Evolutionary conservation across 2,797 vertebrate species (phyloP).

Genomic region (Rhynchotus rufescens): DNA sequence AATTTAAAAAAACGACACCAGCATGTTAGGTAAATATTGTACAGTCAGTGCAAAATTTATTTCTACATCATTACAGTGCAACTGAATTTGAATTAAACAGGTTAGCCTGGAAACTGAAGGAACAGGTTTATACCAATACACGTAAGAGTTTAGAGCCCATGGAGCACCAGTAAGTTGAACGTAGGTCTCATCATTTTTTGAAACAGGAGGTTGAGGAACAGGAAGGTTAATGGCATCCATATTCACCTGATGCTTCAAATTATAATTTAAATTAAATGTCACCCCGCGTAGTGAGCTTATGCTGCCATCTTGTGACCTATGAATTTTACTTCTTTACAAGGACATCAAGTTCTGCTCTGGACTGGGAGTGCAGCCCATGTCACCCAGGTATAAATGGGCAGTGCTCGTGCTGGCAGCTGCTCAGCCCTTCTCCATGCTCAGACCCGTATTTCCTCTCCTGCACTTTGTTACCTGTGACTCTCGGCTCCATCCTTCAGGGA

Average conservation of each 20-base stretch:
- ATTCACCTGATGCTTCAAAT: neutral
- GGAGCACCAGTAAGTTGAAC: neutral
- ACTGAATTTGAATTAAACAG: neutral
- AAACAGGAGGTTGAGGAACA: neutral
- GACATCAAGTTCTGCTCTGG: neutral
- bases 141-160: neutral
- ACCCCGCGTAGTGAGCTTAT: neutral
- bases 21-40: neutral
- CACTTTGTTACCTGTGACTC: neutral
- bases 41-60: neutral
- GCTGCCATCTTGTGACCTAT: constrained; percentile 54
- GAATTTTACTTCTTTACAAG: neutral
- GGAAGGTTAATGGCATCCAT: neutral
- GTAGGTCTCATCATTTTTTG: neutral
- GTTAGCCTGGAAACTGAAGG: neutral
- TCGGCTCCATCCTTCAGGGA: neutral
- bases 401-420: neutral
- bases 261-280: neutral
- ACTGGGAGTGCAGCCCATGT: neutral
- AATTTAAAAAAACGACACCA: no score
- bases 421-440: neutral
- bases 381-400: neutral
- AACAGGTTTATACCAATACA: neutral
- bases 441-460: neutral
- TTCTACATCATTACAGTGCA: neutral